Conservation (phyloP, 2,888 invertebrate species). For the Lissonota sp. region DNA sequence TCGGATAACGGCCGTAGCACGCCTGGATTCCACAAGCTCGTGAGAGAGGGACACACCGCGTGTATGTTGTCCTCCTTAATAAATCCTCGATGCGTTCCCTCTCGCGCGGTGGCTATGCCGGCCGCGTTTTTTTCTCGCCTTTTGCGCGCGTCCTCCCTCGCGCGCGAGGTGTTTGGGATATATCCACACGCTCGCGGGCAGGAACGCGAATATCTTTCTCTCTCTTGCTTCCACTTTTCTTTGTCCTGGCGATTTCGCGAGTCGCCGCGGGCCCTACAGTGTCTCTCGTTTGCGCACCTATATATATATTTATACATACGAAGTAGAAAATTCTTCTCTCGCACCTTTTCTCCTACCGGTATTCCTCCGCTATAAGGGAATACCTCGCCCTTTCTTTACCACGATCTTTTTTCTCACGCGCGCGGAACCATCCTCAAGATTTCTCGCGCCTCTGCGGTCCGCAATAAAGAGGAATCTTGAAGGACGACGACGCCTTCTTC, state of each 20-base stretch:
- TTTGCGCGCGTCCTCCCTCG: conserved; percentile 28
- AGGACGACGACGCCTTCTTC: background rate
- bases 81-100: conserved; percentile 74
- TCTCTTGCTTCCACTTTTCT: conserved; percentile 24
- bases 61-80: conserved; percentile 74
- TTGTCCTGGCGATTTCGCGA: conserved; percentile 60
- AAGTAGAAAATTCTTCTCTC: conserved; percentile 63
- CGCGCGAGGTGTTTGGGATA: conserved; percentile 33
- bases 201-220: conserved; percentile 61
- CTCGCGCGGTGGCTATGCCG: conserved; percentile 63
- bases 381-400: background rate
- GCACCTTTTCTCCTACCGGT: conserved; percentile 63
- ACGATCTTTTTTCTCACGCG: conserved; percentile 54
- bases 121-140: conserved; percentile 64
- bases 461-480: background rate
- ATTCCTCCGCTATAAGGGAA: conserved; percentile 31
- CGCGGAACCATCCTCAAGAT: conserved; percentile 4
- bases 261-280: conserved; percentile 52
- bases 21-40: conserved; percentile 64
- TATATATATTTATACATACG: background rate
- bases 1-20: conserved; percentile 63
- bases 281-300: background rate
- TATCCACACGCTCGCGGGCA: conserved; percentile 39
- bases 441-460: background rate
- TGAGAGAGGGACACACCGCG: conserved; percentile 58